Conservation (phyloP, 2,113 vertebrate genomes). For the Dendrocopos noguchii region DNA sequence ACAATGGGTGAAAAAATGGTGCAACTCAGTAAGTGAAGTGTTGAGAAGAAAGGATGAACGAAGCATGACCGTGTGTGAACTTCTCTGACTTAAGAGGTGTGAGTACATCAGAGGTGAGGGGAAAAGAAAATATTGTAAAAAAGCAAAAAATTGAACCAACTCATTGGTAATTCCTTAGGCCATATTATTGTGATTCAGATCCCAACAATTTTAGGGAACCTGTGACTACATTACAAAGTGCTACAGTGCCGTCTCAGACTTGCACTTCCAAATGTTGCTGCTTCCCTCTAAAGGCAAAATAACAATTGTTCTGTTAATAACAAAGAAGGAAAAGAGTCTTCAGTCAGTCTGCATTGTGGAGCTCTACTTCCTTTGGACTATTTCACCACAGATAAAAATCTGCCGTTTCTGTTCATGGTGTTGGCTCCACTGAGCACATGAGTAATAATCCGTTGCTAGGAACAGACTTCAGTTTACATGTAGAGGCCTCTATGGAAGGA, state of each 20-base stretch:
- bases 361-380: neutral
- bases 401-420: neutral
- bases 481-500: conserved; percentile 32
- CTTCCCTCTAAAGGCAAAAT: neutral
- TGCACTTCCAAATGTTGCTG: neutral
- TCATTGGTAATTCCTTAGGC: neutral
- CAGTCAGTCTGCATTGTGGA: neutral
- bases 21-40: neutral
- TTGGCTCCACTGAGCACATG: neutral
- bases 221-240: neutral
- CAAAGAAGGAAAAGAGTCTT: neutral
- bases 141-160: neutral
- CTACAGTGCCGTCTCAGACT: neutral
- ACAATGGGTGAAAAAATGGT: neutral
- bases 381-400: conserved; percentile 49
- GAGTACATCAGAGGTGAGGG: neutral
- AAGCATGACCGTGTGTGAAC: neutral
- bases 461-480: conserved; percentile 25
- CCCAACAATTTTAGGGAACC: neutral
- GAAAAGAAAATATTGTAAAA: neutral
- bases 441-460: conserved; percentile 53
- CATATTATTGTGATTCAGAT: neutral
- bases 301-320: neutral
- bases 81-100: neutral
- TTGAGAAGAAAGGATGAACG: neutral